Evolutionary conservation across 1,140 invertebrate species (phyloP).

Genomic region (Helicoverpa armigera): DNA sequence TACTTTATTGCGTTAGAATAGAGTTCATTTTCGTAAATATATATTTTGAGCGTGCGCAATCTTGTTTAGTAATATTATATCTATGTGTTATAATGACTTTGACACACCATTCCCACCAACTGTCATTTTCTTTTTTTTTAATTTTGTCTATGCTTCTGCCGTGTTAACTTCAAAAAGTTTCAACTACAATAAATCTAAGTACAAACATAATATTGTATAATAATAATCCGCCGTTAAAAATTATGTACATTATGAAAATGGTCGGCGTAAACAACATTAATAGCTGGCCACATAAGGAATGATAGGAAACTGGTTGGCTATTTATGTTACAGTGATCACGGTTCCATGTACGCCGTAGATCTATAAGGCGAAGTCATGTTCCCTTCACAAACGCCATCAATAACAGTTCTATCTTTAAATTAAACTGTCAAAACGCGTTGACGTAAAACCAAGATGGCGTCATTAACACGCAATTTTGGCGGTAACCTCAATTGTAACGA

Average conservation of each 20-base stretch:
- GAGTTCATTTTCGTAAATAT: too few relatives aligned
- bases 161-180: too few relatives aligned
- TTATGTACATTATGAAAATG: too few relatives aligned
- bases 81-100: too few relatives aligned
- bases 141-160: too few relatives aligned
- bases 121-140: too few relatives aligned
- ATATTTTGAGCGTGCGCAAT: too few relatives aligned
- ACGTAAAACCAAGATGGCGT: conserved; percentile 25
- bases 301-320: not conserved
- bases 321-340: conserved; percentile 6
- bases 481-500: not conserved
- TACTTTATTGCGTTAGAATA: too few relatives aligned
- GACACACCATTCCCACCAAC: too few relatives aligned
- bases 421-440: not conserved
- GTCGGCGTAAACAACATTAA: not conserved
- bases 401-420: not conserved
- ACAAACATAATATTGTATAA: not conserved
- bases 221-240: not conserved
- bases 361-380: conserved; percentile 7
- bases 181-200: too few relatives aligned
- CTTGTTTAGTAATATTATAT: too few relatives aligned
- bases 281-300: not conserved
- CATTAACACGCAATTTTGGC: not conserved
- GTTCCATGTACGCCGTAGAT: not conserved
- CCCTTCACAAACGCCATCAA: not conserved